Evolutionary conservation across 2,888 invertebrate species (phyloP), one percentile per base, ranked within the genome.

Genomic region (Heliconius aoede): DNA sequence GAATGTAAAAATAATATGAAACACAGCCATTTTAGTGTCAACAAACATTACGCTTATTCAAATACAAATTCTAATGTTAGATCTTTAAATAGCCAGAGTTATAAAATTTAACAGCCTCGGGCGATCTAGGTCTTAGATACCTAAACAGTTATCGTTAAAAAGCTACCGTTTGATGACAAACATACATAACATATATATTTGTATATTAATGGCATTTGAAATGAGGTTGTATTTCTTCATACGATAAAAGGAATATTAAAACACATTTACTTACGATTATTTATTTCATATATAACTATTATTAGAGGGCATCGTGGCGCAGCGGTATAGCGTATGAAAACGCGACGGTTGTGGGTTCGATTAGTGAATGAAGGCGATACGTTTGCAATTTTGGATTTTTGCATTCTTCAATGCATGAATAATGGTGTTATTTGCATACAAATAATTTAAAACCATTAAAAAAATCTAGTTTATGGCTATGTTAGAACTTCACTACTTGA

Each of bases 101-200:
- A 76, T 78, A 78, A 79, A 79, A 79, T 79, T 79, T 79, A 74
- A 79, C 76, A 64, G 68, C 76, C 76, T 58, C 55, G 72, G 67
- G 36, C 79, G 75, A 76, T 78, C 76, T 60, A 61, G 71, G 73
- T 76, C 76, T 64, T 73, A 61, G 76, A 78, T 61, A 65, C 73
- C 75, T 71, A 51, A 55, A 73, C 76, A 72, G 76, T 78, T 73
- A 71, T 78, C 72, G 61, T 77, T 64, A 64, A 72, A 77, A 58
- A 71, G 76, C 78, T 76, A 74, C 76, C 74, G 78, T 78, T 76
- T 76, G 72, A 67, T 76, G 76, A 69, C 64, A 13, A 15, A 21
- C 46, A 72, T 30, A 69, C 61, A 68, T 61, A 75, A n/a, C 74
- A 51, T 75, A 65, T 21, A 62, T 11, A 32, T 11, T 1, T 21